Evolutionary conservation across 1,140 invertebrate genomes (phyloP).

Genomic region (Drosophila miranda): DNA sequence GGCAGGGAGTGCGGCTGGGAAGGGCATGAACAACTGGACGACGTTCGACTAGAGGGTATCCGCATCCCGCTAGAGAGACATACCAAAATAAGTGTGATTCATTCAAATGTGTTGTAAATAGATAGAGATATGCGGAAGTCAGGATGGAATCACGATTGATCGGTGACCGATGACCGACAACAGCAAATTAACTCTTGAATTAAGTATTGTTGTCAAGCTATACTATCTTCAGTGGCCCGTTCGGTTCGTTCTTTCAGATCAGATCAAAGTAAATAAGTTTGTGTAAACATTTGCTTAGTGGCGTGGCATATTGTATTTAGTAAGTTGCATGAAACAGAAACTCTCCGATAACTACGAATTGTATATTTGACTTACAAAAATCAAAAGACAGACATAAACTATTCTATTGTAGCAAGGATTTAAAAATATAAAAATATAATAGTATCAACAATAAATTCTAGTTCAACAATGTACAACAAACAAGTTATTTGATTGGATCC

Average conservation of each 20-base stretch:
- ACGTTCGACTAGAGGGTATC: conserved; percentile 67
- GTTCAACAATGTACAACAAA: conserved; percentile 9
- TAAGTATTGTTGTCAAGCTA: conserved; percentile 25
- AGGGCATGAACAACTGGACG: conserved; percentile 79
- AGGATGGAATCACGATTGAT: conserved; percentile 4
- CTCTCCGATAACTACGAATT: conserved; percentile 28
- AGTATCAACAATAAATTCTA: conserved; percentile 30
- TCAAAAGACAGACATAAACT: conserved; percentile 62
- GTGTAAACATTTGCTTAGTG: conserved; percentile 31
- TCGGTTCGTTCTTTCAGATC: not conserved
- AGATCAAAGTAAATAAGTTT: conserved; percentile 26
- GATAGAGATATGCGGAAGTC: conserved; percentile 37
- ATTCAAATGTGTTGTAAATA: conserved; percentile 66
- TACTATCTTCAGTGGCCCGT: conserved; percentile 36
- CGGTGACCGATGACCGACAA: conserved; percentile 18
- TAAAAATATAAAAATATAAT: conserved; percentile 62
- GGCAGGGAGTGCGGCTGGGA: conserved; percentile 30
- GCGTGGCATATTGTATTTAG: not conserved
- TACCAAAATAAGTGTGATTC: conserved; percentile 76
- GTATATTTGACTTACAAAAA: conserved; percentile 70
- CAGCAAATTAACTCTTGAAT: conserved; percentile 54
- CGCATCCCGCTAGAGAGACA: conserved; percentile 43
- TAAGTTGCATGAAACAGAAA: conserved; percentile 32
- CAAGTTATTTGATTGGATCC: no score
- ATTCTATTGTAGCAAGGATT: conserved; percentile 61